phyloP scores from a whole-genome alignment of 2,113 vertebrate species.

The Percina caprodes region DNA sequence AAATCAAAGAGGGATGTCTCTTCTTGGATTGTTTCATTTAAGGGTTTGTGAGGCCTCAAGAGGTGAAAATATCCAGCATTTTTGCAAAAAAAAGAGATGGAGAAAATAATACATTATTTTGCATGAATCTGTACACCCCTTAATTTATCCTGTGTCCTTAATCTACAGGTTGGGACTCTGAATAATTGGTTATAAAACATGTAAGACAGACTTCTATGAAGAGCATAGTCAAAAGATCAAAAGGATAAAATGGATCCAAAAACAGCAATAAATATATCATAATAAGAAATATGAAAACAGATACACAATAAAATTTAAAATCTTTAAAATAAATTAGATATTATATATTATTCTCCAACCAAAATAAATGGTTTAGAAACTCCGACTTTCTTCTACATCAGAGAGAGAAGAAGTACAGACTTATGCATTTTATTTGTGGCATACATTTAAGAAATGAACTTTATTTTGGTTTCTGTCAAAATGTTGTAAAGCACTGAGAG shows the following conservation, averaged over 20 bases:
- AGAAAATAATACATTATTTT: no score
- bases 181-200: background rate
- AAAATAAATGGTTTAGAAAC: background rate
- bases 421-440: background rate
- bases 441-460: background rate
- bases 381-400: background rate
- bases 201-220: background rate
- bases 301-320: background rate
- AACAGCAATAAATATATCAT: background rate
- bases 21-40: background rate
- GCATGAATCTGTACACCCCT: no score
- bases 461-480: background rate
- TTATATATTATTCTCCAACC: background rate
- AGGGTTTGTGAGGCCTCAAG: background rate
- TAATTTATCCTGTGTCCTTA: no score
- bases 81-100: no score
- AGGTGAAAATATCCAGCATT: background rate
- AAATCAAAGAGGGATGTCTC: background rate
- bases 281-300: background rate
- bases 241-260: background rate
- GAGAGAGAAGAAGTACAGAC: background rate
- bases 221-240: background rate
- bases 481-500: background rate
- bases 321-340: background rate
- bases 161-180: no score